These are phyloP conservation scores for Merluccius polli DNA, from an alignment of 2,797 vertebrate species.

Conservation along the genomic window DNA sequence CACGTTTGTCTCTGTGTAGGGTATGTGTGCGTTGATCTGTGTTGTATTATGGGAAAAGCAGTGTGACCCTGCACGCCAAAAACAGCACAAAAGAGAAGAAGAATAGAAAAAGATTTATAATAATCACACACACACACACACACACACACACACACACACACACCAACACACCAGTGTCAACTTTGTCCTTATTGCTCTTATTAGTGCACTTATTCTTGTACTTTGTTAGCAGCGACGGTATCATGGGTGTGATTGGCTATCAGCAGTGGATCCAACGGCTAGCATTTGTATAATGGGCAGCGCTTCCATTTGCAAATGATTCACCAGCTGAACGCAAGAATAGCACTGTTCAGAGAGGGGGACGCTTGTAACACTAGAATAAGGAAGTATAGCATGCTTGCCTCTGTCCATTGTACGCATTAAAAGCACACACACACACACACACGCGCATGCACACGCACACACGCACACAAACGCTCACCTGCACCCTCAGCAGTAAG, in stretches of 20 bases:
- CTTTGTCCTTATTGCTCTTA: background rate
- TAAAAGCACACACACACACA: conserved; percentile 39
- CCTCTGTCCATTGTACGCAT: conserved; percentile 53
- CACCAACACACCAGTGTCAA: background rate
- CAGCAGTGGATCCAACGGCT: background rate
- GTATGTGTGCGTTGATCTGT: conserved; percentile 13
- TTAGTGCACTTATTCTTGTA: background rate
- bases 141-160: background rate
- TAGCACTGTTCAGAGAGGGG: conserved; percentile 19
- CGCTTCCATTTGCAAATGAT: conserved; percentile 21
- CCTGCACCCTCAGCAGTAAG: background rate
- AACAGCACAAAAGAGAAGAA: too few species aligned
- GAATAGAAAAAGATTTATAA: too few species aligned
- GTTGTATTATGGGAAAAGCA: conserved; percentile 24
- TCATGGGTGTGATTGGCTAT: background rate
- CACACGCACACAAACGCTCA: conserved; percentile 38
- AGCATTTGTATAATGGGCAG: conserved; percentile 5
- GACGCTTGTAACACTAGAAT: conserved; percentile 51
- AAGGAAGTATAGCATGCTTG: conserved; percentile 69
- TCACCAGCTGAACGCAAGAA: conserved; percentile 20
- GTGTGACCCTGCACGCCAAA: too few species aligned
- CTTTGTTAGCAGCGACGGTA: background rate
- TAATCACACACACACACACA: background rate
- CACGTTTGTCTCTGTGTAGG: background rate
- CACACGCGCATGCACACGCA: background rate